These are phyloP conservation scores for Galeopsomyia nigrocyanea DNA, from an alignment of 2,888 invertebrate species.

Conservation along the genomic window DNA sequence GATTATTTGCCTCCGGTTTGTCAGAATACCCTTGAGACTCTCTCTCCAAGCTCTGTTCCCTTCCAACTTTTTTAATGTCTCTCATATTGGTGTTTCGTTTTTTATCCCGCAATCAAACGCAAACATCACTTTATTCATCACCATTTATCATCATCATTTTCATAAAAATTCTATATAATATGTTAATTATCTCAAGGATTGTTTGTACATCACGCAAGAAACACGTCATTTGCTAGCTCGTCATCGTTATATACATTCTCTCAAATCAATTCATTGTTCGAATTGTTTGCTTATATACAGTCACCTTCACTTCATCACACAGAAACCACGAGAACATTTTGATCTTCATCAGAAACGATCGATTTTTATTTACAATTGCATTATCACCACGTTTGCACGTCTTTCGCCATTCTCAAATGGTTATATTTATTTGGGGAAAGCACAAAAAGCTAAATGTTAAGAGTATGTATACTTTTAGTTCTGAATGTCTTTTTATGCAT, in stretches of 20 bases:
- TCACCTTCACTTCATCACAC: not conserved
- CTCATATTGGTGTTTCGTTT: constrained; percentile 38
- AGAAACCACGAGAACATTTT: not conserved
- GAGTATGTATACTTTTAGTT: no score
- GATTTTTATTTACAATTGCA: no score
- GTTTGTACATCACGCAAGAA: no score
- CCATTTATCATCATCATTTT: not conserved
- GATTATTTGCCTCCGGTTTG: constrained; percentile 92
- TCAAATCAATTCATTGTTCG: not conserved
- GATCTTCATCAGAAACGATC: no score
- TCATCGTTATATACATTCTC: constrained; percentile 14
- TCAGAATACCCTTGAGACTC: constrained; percentile 60
- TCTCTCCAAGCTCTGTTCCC: constrained; percentile 35
- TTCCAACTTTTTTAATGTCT: constrained; percentile 36
- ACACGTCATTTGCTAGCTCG: constrained; percentile 12
- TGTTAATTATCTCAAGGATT: no score
- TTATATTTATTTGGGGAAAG: no score
- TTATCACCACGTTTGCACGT: no score
- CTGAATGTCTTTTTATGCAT: no score
- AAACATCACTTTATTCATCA: constrained; percentile 16
- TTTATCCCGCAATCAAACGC: constrained; percentile 25
- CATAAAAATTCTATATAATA: constrained; percentile 7
- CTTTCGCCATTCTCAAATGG: no score
- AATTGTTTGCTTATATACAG: not conserved
- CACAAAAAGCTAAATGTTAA: no score